These are phyloP conservation scores for Leistus spinibarbis DNA, from an alignment of 2,888 invertebrate genomes.

Conservation along the genomic window DNA sequence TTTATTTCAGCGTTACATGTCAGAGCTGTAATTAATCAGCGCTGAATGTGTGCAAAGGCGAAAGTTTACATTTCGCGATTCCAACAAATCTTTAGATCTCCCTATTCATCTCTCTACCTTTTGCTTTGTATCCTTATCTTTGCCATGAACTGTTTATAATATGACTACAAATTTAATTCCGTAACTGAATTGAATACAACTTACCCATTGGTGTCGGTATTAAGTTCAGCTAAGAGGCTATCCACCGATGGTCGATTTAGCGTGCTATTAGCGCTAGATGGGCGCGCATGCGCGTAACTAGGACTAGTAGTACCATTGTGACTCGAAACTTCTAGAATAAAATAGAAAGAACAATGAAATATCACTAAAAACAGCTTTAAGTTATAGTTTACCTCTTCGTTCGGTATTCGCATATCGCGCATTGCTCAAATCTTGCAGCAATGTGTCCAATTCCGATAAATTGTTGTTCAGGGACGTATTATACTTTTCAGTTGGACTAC, in stretches of 20 bases:
- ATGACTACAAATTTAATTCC: too few relatives aligned
- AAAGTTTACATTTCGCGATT: background rate
- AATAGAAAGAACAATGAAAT: conserved; percentile 3
- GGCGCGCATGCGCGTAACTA: conserved; percentile 53
- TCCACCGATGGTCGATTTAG: conserved; percentile 80
- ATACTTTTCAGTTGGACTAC: conserved; percentile 54
- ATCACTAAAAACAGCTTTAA: conserved; percentile 5
- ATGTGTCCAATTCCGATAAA: conserved; percentile 87
- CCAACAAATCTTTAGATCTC: too few relatives aligned
- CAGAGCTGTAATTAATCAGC: conserved; percentile 3
- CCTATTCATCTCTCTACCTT: too few relatives aligned
- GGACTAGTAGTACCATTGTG: conserved; percentile 52
- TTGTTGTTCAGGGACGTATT: conserved; percentile 68
- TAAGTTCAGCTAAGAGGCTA: conserved; percentile 86
- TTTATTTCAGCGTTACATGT: background rate
- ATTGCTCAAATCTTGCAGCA: conserved; percentile 90
- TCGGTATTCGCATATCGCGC: conserved; percentile 64
- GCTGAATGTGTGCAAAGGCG: background rate
- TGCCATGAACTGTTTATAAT: too few relatives aligned
- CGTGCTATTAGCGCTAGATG: conserved; percentile 54
- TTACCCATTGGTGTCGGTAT: conserved; percentile 80
- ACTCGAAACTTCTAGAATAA: conserved; percentile 48
- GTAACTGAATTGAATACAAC: conserved; percentile 42
- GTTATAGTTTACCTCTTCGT: conserved; percentile 45
- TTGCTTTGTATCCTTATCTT: too few relatives aligned